Conservation (phyloP, 2,113 vertebrate species). For the Atherinomorus stipes region DNA sequence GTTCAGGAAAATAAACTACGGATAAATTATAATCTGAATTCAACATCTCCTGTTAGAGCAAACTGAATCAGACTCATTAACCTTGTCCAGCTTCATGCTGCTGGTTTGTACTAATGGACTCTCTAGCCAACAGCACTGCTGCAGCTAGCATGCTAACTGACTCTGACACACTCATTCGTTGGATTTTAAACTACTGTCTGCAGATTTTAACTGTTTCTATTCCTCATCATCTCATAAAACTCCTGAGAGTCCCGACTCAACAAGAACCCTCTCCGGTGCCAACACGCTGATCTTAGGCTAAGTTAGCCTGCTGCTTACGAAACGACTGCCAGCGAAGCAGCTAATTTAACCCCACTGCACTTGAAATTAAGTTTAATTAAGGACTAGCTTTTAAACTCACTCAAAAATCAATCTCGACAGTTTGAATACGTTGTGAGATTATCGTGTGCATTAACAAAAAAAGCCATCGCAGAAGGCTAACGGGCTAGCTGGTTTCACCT, state of each 20-base stretch:
- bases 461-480: constrained; percentile 12
- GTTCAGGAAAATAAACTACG: no score
- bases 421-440: background rate
- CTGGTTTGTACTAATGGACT: background rate
- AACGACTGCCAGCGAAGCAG: background rate
- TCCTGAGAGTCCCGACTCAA: background rate
- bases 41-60: no score
- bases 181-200: background rate
- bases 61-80: background rate
- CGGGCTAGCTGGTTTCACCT: constrained; percentile 50
- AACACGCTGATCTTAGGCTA: no score
- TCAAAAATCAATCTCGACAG: background rate
- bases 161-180: background rate
- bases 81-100: background rate
- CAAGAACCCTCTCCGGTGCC: background rate
- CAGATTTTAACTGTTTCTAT: background rate
- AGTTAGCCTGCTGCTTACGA: no score
- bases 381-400: background rate
- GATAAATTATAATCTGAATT: no score
- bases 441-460: no score
- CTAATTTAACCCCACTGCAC: background rate
- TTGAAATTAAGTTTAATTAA: background rate
- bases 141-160: no score
- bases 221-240: background rate
- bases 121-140: no score